Evolutionary conservation across 2,888 invertebrate genomes (phyloP), one percentile per base, ranked within the genome.

Genomic region (Trissolcus japonicus): DNA sequence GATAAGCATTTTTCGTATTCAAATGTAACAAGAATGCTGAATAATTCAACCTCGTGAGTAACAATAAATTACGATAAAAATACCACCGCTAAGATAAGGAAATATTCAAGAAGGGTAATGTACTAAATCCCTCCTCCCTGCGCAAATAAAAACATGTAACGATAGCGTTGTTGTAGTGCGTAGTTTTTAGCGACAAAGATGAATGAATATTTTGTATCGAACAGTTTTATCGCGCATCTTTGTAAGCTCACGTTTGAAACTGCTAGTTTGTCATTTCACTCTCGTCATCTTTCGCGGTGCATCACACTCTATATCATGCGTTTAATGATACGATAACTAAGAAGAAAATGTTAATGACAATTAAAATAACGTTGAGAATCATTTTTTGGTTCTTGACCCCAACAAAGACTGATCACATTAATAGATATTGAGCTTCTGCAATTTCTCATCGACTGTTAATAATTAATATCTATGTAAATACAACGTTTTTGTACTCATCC

Each of bases 171-270:
- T 73, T 65, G 53, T 71, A 73, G 60, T 61, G 54, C 25, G 55
- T 74, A 74, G 67, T 53, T 54, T 51, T 73, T 66, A 73, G 59
- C 54, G 14, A 62, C 43, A 63, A 74, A 74, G 59, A 35, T 35
- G 35, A 35, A 74, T 68, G 62, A 62, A 56, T 74, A 74, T 74
- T 74, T 74, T 74, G 67, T 74, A 74, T 62, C 48, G 35, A 59
- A 57, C 46, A 25, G 19, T 62, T 74, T 74, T 68, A 62, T 48
- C 25, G 53, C 56, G 29, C 57, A 74, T 67, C 51, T 57, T 74
- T 74, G 67, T 74, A 63, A 67, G 57, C 62, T 74, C 67, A 53
- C 50, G 14, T 67, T 67, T 55, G 46, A 35, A 74, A 56, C 14
- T 40, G 59, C 53, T 67, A 74, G 57, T 59, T 74, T 62, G 62